Conservation (phyloP, 2,888 invertebrate genomes). For the Rugalucina vietnamica region DNA sequence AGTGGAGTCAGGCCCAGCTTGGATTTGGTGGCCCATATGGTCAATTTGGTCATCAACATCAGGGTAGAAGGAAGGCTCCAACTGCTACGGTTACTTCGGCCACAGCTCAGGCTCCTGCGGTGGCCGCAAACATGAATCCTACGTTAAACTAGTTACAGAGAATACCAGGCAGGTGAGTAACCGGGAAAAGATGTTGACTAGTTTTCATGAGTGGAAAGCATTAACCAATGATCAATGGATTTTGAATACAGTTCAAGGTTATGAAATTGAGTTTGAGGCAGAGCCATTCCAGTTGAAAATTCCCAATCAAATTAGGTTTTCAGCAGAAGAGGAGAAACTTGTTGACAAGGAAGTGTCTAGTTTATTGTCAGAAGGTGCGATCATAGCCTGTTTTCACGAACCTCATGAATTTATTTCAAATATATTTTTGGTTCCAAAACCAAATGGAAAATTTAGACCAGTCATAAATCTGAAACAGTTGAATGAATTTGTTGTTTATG, state of each 20-base stretch:
- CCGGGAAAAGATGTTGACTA: too few relatives aligned
- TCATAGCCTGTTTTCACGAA: background rate
- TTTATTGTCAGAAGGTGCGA: background rate
- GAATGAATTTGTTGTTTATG: slow-evolving; percentile 33
- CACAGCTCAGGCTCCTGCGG: too few relatives aligned
- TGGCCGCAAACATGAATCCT: too few relatives aligned
- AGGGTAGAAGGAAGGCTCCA: too few relatives aligned
- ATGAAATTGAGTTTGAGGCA: background rate
- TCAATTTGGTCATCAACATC: too few relatives aligned
- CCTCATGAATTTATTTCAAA: slow-evolving; percentile 27
- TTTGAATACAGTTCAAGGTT: background rate
- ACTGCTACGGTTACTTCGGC: too few relatives aligned
- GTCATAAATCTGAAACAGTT: slow-evolving; percentile 34
- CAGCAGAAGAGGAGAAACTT: background rate
- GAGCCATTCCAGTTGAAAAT: background rate
- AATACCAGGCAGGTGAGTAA: too few relatives aligned
- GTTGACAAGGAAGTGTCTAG: background rate
- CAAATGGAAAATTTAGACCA: slow-evolving; percentile 33
- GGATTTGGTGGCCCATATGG: too few relatives aligned
- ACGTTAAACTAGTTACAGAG: too few relatives aligned
- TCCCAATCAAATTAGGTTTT: background rate
- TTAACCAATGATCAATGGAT: background rate
- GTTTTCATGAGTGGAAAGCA: slow-evolving; percentile 2
- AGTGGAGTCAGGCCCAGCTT: too few relatives aligned
- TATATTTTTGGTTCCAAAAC: slow-evolving; percentile 32